These are phyloP conservation scores for Artibeus lituratus DNA, from an alignment of 2,797 vertebrate species.

Conservation along the genomic window DNA sequence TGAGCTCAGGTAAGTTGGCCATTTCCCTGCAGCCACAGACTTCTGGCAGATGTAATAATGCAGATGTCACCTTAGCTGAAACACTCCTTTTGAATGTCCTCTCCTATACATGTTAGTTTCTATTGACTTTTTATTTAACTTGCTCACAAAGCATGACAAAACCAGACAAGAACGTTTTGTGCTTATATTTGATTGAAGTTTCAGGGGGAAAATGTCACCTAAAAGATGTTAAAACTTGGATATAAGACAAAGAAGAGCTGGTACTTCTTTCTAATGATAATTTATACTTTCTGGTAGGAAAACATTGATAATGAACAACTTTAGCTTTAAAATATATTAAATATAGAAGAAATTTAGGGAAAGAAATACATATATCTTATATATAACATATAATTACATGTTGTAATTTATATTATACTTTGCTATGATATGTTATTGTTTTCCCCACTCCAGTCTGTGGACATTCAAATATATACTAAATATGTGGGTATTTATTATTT, in stretches of 20 bases:
- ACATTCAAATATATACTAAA: neutral
- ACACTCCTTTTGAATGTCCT: slow-evolving; percentile 53
- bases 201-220: neutral
- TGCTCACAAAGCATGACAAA: slow-evolving; percentile 58
- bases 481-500: neutral
- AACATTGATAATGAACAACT: neutral
- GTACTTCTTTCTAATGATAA: neutral
- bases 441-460: neutral
- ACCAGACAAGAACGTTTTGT: slow-evolving; percentile 51
- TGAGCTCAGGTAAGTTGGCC: slow-evolving; percentile 69
- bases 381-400: neutral
- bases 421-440: neutral
- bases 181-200: slow-evolving; percentile 51
- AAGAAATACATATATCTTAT: neutral
- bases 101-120: slow-evolving; percentile 51
- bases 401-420: neutral
- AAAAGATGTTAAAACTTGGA: slow-evolving; percentile 31
- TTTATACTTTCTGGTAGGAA: slow-evolving; percentile 17
- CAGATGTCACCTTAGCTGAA: slow-evolving; percentile 69
- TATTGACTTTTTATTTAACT: slow-evolving; percentile 70
- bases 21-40: slow-evolving; percentile 66
- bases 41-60: slow-evolving; percentile 62
- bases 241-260: neutral
- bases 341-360: neutral
- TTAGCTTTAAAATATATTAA: neutral